These are phyloP conservation scores for Dorcus parallelipipedus DNA, from an alignment of 2,888 invertebrate species.

Conservation along the genomic window DNA sequence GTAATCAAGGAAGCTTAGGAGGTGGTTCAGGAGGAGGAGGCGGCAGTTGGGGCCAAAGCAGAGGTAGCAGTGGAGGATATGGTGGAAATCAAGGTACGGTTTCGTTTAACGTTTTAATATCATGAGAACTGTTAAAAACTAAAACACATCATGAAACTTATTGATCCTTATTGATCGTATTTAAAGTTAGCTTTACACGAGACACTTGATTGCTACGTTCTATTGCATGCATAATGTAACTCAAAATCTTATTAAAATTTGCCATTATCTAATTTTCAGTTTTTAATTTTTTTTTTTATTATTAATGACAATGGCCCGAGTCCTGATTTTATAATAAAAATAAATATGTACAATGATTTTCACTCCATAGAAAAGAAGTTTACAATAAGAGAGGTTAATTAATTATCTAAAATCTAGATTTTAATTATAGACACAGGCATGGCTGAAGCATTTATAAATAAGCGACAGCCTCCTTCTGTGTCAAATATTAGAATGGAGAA, in stretches of 20 bases:
- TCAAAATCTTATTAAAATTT: too few relatives aligned
- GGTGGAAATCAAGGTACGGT: conserved; percentile 36
- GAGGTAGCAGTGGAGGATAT: conserved; percentile 26
- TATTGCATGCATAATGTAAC: too few relatives aligned
- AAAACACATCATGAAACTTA: neutral
- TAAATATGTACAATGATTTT: too few relatives aligned
- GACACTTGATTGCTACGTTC: too few relatives aligned
- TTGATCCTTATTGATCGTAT: too few relatives aligned
- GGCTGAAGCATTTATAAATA: conserved; percentile 31
- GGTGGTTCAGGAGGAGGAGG: conserved; percentile 25
- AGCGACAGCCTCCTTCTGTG: conserved; percentile 40
- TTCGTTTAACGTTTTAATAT: neutral
- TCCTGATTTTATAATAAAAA: too few relatives aligned
- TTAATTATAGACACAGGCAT: conserved; percentile 41
- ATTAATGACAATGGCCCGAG: too few relatives aligned
- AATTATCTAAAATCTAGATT: conserved; percentile 4
- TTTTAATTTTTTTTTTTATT: too few relatives aligned
- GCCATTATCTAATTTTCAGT: too few relatives aligned
- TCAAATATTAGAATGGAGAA: conserved; percentile 39
- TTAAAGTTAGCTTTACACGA: too few relatives aligned
- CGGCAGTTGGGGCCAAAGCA: conserved; percentile 33
- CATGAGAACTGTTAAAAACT: neutral
- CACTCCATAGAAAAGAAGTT: too few relatives aligned
- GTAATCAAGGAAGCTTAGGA: conserved; percentile 27
- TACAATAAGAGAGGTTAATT: too few relatives aligned